A percentile compares a stretch with the other conserved stretches of the same genome.
phyloP scores from a whole-genome alignment of 2,888 invertebrate species.

The Andrena fulva region DNA sequence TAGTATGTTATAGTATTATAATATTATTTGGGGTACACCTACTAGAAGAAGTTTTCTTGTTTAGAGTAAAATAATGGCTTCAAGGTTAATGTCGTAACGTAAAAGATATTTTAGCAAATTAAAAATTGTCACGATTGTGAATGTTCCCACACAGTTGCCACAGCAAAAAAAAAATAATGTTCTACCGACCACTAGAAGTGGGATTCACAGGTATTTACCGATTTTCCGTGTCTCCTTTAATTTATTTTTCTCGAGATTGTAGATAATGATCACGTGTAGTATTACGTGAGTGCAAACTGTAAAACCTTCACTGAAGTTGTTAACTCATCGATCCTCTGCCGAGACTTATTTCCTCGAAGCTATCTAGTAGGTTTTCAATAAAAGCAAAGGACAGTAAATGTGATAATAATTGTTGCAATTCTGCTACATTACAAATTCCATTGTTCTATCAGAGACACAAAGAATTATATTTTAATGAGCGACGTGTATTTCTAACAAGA shows the following conservation, averaged over 20 bases:
- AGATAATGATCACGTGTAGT: constrained; percentile 34
- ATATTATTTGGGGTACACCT: too few species aligned
- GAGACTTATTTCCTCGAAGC: background rate
- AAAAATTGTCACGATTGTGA: background rate
- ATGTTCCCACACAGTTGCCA: too few species aligned
- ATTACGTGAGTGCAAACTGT: constrained; percentile 30
- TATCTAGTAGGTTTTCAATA: background rate
- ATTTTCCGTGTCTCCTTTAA: constrained; percentile 13
- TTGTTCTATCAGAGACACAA: background rate
- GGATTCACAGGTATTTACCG: background rate
- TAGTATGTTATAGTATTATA: too few species aligned
- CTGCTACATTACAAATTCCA: background rate
- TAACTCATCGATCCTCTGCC: constrained; percentile 28
- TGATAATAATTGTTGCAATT: constrained; percentile 29
- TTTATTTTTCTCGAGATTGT: constrained; percentile 28
- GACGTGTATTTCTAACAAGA: too few species aligned
- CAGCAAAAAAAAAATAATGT: too few species aligned
- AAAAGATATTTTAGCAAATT: background rate
- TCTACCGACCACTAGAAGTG: too few species aligned
- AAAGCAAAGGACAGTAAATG: background rate
- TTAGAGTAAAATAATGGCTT: background rate
- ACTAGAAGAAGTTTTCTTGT: background rate
- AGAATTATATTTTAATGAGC: too few species aligned
- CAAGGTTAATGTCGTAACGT: background rate
- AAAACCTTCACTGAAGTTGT: constrained; percentile 38